Percentiles rank a stretch among this genome's conserved stretches.
Evolutionary conservation across 2,888 invertebrate species (phyloP).

Genomic region (Zygogramma bicolorata): DNA sequence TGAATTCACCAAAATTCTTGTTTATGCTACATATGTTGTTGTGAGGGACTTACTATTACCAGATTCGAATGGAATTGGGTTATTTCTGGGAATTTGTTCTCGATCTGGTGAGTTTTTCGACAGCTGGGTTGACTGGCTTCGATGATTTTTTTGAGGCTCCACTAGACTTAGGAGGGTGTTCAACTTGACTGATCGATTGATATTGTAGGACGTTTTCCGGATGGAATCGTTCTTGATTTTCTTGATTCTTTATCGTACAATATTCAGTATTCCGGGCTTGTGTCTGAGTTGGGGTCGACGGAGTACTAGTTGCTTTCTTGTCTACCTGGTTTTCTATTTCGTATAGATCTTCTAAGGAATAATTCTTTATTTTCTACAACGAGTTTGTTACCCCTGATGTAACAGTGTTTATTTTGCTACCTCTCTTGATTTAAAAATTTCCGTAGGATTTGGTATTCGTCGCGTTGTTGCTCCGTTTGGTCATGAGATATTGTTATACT

Average conservation of each 20-base stretch:
- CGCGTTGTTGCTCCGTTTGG: not conserved
- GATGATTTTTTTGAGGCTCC: constrained; percentile 4
- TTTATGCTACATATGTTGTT: constrained; percentile 12
- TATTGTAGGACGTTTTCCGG: constrained; percentile 1
- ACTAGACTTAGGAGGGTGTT: constrained; percentile 9
- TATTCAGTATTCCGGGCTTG: no score
- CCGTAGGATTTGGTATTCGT: not conserved
- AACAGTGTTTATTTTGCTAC: not conserved
- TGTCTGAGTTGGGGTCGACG: no score
- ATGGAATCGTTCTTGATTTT: constrained; percentile 4
- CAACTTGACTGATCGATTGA: constrained; percentile 2
- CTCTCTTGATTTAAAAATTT: not conserved
- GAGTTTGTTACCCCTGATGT: not conserved
- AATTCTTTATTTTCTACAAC: not conserved
- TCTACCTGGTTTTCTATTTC: not conserved
- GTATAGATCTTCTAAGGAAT: no score
- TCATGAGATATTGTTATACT: not conserved
- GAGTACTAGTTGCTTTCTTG: constrained; percentile 13
- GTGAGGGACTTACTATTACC: not conserved
- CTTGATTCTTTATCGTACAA: constrained; percentile 12
- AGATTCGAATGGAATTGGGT: not conserved
- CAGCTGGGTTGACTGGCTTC: constrained; percentile 2
- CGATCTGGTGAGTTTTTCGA: constrained; percentile 14
- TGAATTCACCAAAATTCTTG: constrained; percentile 1
- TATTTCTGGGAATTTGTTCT: constrained; percentile 13